A percentile compares a stretch with the other conserved stretches of the same genome.
phyloP scores from a whole-genome alignment of 1,140 invertebrate species.

The Atta cephalotes region DNA sequence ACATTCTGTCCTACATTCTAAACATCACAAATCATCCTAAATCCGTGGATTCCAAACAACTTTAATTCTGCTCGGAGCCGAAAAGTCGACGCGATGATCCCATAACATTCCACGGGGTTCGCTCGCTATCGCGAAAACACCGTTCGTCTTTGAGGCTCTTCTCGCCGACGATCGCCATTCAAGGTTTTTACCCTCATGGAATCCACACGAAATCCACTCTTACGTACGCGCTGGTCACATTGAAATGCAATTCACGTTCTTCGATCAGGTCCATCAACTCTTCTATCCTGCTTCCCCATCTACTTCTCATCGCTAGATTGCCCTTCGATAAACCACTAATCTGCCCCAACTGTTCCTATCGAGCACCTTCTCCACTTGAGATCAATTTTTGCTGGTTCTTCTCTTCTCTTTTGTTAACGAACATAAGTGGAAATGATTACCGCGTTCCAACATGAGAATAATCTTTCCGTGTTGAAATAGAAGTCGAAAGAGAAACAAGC shows the following conservation, averaged over 20 bases:
- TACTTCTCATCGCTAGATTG: conserved; percentile 69
- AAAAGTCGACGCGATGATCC: conserved; percentile 14
- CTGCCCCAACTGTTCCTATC: conserved; percentile 52
- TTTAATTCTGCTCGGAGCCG: conserved; percentile 1
- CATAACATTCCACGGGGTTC: conserved; percentile 30
- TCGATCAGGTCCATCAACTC: conserved; percentile 74
- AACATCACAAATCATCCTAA: not conserved
- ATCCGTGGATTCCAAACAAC: not conserved
- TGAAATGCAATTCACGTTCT: conserved; percentile 82
- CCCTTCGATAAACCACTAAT: conserved; percentile 80
- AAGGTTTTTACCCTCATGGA: conserved; percentile 81
- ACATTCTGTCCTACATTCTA: not conserved
- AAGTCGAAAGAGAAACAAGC: not conserved
- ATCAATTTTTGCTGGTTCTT: conserved; percentile 78
- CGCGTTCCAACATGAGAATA: conserved; percentile 8
- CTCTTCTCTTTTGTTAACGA: conserved; percentile 24
- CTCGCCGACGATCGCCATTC: conserved; percentile 72
- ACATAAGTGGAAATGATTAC: conserved; percentile 53
- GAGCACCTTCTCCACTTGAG: conserved; percentile 56
- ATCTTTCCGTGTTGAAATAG: not conserved
- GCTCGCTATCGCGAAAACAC: conserved; percentile 72
- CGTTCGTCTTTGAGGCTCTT: conserved; percentile 76
- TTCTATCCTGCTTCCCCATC: conserved; percentile 31
- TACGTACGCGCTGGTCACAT: conserved; percentile 78
- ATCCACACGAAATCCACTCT: conserved; percentile 81